Percentiles rank a stretch among this genome's conserved stretches.
Conservation (phyloP, 2,113 vertebrate species). For the Clarias macrocephalus region DNA sequence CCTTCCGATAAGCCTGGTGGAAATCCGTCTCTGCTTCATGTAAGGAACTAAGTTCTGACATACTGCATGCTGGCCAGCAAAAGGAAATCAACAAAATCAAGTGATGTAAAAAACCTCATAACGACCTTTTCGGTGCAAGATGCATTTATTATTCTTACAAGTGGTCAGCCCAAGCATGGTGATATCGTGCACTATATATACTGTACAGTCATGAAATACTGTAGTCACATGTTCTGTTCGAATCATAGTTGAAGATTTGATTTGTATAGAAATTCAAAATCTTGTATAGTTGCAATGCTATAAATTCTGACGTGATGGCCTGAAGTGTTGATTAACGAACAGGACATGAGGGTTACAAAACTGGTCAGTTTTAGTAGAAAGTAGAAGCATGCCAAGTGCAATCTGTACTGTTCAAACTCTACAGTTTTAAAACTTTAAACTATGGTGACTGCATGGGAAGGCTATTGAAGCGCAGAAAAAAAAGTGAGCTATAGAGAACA, state of each 20-base stretch:
- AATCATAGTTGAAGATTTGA: neutral
- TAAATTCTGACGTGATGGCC: neutral
- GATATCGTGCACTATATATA: neutral
- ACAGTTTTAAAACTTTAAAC: neutral
- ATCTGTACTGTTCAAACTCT: neutral
- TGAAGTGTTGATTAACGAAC: neutral
- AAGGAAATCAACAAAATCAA: constrained; percentile 18
- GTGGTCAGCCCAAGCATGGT: neutral
- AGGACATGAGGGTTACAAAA: constrained; percentile 4
- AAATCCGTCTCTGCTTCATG: constrained; percentile 84
- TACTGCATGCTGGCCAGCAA: constrained; percentile 79
- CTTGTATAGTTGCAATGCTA: neutral
- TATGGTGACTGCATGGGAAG: neutral
- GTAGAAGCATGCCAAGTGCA: neutral
- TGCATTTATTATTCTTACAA: neutral
- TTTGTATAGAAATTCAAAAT: neutral
- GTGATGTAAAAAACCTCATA: neutral
- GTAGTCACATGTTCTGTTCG: neutral
- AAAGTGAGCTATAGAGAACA: neutral
- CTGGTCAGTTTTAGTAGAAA: neutral
- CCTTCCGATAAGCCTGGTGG: constrained; percentile 81
- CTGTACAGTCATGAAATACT: neutral
- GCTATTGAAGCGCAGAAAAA: neutral
- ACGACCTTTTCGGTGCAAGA: neutral
- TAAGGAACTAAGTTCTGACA: constrained; percentile 92